Evolutionary conservation across 2,888 invertebrate species (phyloP), one percentile per base, ranked within the genome.

Genomic region (Mesochorus sp.): DNA sequence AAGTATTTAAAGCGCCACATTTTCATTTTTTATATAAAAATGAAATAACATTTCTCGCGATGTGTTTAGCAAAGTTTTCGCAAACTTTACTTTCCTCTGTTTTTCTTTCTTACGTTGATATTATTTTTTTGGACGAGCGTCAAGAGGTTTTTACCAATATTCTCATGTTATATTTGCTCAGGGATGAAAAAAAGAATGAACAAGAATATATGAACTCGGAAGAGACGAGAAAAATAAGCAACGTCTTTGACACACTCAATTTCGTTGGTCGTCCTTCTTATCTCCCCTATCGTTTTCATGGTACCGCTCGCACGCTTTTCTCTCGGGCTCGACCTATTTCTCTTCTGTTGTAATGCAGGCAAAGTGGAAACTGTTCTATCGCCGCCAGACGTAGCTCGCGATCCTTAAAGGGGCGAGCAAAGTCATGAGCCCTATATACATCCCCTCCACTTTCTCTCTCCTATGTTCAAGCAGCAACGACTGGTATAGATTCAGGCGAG

Each of bases 321-420:
- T 19, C 37, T 28, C 19, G 47, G 34, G 37, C 39, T 55, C 57
- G 57, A 70, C 55, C 64, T 68, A 73, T 73, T 59, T 68, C 62
- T 39, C 67, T 57, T 53, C 37, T 62, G 67, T 68, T 55, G 31
- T n/a, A 51, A 47, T 34, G 74, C 61, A 74, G 66, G 73, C 66
- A 61, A 73, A 80, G 67, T 76, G 76, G 71, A 74, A 76, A 74
- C 67, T 78, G 80, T 80, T 81, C 71, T 72, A 76, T 73, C 71
- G 72, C n/a, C n/a, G 70, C 47, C 78, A 67, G 72, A 80, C 72
- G 67, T 68, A 55, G 76, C 67, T 53, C 59, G n/a, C n/a, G 75
- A 76, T 82, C 62, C 53, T 78, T 77, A 39, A 67, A 72, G 72
- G 76, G 57, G 62, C 71, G 64, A 72, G 74, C 76, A 76, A 61